These are phyloP conservation scores for Hypotaenidia okinawae DNA, from an alignment of 2,797 vertebrate genomes.

Conservation along the genomic window DNA sequence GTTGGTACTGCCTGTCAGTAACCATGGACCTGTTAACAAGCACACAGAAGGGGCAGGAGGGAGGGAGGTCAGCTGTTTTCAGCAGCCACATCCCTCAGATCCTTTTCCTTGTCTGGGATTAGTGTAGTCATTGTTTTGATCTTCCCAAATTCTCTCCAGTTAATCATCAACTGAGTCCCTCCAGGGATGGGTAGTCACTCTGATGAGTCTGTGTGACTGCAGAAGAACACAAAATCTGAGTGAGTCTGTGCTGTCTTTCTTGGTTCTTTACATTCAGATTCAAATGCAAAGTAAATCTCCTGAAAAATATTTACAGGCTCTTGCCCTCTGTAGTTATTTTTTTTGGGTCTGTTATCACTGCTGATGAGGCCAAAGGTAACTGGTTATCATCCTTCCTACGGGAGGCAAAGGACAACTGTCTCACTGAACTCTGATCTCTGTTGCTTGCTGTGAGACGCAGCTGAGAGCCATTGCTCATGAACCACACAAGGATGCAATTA, in stretches of 20 bases:
- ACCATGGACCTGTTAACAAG: not conserved
- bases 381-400: not conserved
- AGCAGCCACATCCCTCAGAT: not conserved
- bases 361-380: not conserved
- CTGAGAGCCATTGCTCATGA: not conserved
- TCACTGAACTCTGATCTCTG: not conserved
- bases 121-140: not conserved
- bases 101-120: not conserved
- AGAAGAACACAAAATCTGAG: not conserved
- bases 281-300: not conserved
- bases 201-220: not conserved
- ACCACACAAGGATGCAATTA: slow-evolving; percentile 50
- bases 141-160: slow-evolving; percentile 2
- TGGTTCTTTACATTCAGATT: not conserved
- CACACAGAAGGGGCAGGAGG: not conserved
- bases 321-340: not conserved
- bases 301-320: not conserved
- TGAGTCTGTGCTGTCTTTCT: not conserved
- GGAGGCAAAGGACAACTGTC: not conserved
- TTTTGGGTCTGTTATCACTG: fast-evolving
- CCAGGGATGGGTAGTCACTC: not conserved
- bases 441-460: not conserved
- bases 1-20: not conserved
- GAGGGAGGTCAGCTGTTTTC: not conserved
- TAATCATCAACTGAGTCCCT: not conserved